Conservation (phyloP, 2,113 vertebrate species). For the Silurus meridionalis region DNA sequence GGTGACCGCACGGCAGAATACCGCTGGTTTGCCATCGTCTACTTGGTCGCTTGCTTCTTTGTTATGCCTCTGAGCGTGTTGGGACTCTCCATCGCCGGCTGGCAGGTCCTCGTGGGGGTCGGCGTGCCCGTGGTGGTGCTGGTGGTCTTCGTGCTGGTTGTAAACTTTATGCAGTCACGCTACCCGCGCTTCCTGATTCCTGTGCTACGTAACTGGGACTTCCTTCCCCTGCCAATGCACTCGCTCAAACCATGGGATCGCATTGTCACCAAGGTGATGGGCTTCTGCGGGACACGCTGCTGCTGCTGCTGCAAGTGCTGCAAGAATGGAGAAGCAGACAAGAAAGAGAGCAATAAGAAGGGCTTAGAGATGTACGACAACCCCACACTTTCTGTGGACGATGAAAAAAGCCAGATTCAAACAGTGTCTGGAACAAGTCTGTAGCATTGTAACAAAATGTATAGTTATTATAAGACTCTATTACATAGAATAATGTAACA, state of each 20-base stretch:
- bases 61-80: constrained; percentile 80
- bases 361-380: constrained; percentile 79
- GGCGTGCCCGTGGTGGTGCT: constrained; percentile 73
- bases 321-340: constrained; percentile 21
- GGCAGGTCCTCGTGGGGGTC: constrained; percentile 85
- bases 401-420: constrained; percentile 29
- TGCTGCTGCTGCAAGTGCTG: constrained; percentile 76
- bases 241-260: constrained; percentile 88
- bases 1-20: constrained; percentile 84
- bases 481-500: background rate
- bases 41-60: constrained; percentile 85
- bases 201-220: constrained; percentile 81
- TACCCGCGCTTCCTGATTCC: constrained; percentile 71
- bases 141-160: constrained; percentile 68
- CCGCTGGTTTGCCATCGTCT: constrained; percentile 91
- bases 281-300: constrained; percentile 72
- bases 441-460: constrained; percentile 15
- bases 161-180: constrained; percentile 81
- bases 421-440: constrained; percentile 37
- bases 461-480: background rate
- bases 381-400: constrained; percentile 62
- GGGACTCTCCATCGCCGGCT: constrained; percentile 87
- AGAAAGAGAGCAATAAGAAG: constrained; percentile 54
- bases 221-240: constrained; percentile 83
- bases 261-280: constrained; percentile 54